Evolutionary conservation across 2,888 invertebrate species (phyloP), one percentile per base, ranked within the genome.

Genomic region (Hemicrepidius hirtus): DNA sequence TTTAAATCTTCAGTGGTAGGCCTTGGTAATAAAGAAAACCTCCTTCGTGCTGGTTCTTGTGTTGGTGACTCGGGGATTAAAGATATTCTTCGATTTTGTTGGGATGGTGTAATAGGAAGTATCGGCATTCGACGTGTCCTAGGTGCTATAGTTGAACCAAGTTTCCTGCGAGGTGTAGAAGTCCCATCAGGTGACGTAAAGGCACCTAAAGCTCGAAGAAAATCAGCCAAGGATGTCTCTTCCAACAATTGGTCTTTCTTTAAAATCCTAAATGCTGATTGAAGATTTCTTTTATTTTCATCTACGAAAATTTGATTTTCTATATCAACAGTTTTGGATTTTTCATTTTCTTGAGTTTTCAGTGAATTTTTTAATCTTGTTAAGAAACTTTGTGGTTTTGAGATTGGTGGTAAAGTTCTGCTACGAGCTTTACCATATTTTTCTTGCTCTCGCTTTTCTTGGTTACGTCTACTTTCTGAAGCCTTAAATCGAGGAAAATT

Each of bases 181-280:
- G 78, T 73, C 13, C 78, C 81, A 0, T 78, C 81, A 0, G 86
- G 83, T 0, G 84, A 80, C 0, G 84, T 82, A 24, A 95, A 87
- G n/a, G 91, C 90, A 59, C 94, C 92, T 57, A 95, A 86, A 0
- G 94, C 94, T 71, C 95, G 88, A 24, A 96, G 89, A 65, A 96
- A 89, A 85, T 96, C 95, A 0, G 95, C 95, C 12, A 96, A 89
- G 21, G 95, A 94, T 0, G 95, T 95, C 79, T 94, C 92, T 84
- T 95, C 95, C 6, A 57, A 37, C 0, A 57, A 20, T 5, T 57
- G 35, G 18, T 57, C 21, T 65, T 95, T 86, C 9, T 94, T 89
- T 80, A 90, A 20, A 5, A 37, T 16, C 4, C 35, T 10, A 57
- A 12, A 20, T 9, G 28, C 18, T 20, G 20, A 18, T 57, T 20